A percentile compares a stretch with the other conserved stretches of the same genome.
These are phyloP conservation scores for Acanthochromis polyacanthus DNA, from an alignment of 2,113 vertebrate genomes.

Conservation along the genomic window DNA sequence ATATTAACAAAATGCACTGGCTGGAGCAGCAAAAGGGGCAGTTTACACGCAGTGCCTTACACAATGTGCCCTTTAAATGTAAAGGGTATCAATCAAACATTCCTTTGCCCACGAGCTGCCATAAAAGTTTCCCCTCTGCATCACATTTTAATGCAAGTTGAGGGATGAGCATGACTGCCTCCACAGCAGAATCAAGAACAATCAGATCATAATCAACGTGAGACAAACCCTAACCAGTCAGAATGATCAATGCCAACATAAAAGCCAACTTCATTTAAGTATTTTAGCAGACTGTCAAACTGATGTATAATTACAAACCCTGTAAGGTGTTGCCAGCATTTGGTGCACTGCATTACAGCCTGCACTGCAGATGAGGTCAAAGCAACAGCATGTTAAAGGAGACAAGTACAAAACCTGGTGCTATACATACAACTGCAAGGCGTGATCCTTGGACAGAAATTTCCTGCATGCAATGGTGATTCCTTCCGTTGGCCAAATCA, in stretches of 20 bases:
- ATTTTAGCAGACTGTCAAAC: not conserved
- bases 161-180: not conserved
- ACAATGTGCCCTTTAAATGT: not conserved
- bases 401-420: constrained; percentile 37
- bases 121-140: not conserved
- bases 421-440: constrained; percentile 53
- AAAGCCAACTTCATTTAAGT: not conserved
- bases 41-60: not conserved
- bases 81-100: not conserved
- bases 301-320: constrained; percentile 1
- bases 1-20: not conserved
- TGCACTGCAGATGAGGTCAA: constrained; percentile 5
- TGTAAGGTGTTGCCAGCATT: not conserved
- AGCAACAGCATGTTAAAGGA: not conserved
- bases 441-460: constrained; percentile 37
- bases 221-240: not conserved
- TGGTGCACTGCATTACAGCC: not conserved
- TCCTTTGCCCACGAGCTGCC: not conserved
- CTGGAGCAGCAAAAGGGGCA: constrained; percentile 4
- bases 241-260: too few relatives aligned
- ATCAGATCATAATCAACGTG: not conserved
- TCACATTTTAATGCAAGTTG: not conserved
- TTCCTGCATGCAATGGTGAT: constrained; percentile 30
- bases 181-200: constrained; percentile 7
- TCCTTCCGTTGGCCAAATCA: constrained; percentile 28